Base-by-base conservation (phyloP, 2,113 vertebrate genomes). In the Fregetta grallaria region DNA sequence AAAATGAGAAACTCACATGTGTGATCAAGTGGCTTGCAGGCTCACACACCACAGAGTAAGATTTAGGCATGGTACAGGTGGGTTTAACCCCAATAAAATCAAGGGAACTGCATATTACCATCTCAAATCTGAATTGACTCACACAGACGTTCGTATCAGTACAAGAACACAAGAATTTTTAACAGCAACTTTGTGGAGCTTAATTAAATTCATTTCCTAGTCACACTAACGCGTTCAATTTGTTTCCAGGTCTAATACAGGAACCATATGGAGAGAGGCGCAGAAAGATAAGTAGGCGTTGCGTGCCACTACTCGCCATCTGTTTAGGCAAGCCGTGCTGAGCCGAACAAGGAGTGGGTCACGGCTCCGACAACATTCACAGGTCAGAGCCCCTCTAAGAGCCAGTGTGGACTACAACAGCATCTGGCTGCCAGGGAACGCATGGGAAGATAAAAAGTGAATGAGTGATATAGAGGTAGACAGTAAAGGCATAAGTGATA, bases 181-280 rank as follows among this genome's bases (percentile, higher is more conserved):
- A 85, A 78, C 52, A 70, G 15, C 26, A 88, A 6, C 74, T 83
- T 88, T 55, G 68, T 71, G 14, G 22, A 92, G 25, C 55, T 77
- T 61, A 76, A 50, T 59, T 45, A 32, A 66, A 94, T 88, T 47
- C 3, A 63, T 90, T 94, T 96, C 78, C 74, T 70, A 70, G 38
- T 42, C 49, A 76, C 53, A 58, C 45, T 74, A 62, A 72, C 70
- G 73, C 66, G 19, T 90, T 53, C 72, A 67, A 0, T 83, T 86
- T 77, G 38, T 92, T 90, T 94, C 50, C 63, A 77, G 86, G 65
- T 86, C 73, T 70, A 29, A 81, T 55, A 77, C 52, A 78, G 68
- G 79, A 95, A 56, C 86, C 96, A 94, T 92, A 89, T 91, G 93
- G 94, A 87, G 65, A 17, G 67, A 91, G 62, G 80, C 73, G 68